A percentile compares a stretch with the other conserved stretches of the same genome.
These are phyloP conservation scores for Enteromius argenteus DNA, from an alignment of 2,797 vertebrate genomes.

Conservation along the genomic window DNA sequence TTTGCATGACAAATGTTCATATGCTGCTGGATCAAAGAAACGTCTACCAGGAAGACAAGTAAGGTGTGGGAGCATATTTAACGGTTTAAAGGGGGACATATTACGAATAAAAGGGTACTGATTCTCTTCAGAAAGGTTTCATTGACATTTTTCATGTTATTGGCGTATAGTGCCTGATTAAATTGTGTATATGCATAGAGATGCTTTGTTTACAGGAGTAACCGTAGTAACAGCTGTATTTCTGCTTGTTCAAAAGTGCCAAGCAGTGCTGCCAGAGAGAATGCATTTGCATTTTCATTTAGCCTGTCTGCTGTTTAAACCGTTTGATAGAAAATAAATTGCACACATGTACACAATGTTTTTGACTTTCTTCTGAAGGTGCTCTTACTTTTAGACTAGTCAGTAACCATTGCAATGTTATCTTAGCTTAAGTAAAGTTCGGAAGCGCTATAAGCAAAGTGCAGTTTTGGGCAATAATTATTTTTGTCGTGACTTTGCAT, in stretches of 20 bases:
- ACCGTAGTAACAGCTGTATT: neutral
- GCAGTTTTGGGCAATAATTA: neutral
- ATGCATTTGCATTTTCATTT: neutral
- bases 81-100: neutral
- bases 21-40: neutral
- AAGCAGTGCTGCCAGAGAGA: neutral
- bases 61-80: neutral
- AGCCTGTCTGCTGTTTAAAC: neutral
- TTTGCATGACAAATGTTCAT: neutral
- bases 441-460: neutral
- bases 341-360: neutral
- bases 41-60: neutral
- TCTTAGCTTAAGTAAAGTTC: neutral
- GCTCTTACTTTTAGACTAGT: neutral
- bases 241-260: neutral
- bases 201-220: neutral
- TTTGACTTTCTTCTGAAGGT: neutral
- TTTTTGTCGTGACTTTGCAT: neutral
- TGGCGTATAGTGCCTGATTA: neutral
- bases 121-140: neutral
- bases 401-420: neutral
- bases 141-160: neutral
- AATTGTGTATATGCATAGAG: neutral
- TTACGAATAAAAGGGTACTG: neutral
- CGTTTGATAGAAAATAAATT: too few relatives aligned